Percentiles rank a stretch among this genome's conserved stretches.
Evolutionary conservation across 1,140 invertebrate genomes (phyloP).

Genomic region (Aphidius gifuensis): DNA sequence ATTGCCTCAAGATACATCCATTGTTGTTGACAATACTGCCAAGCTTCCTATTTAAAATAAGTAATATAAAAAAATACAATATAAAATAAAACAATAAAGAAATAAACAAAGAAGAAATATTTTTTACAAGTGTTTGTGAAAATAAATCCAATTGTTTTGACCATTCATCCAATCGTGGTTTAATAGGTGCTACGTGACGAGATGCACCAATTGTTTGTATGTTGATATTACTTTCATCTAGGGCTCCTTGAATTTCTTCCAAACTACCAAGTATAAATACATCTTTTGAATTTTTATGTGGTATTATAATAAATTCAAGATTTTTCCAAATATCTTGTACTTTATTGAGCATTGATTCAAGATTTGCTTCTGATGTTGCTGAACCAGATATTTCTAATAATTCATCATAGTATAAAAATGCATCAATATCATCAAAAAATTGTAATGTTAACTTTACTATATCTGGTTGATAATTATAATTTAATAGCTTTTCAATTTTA

Average conservation of each 20-base stretch:
- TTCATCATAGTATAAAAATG: conserved; percentile 69
- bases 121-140: conserved; percentile 67
- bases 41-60: conserved; percentile 66
- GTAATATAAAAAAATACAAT: conserved; percentile 17
- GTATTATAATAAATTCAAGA: conserved; percentile 72
- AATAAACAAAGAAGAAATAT: too few relatives aligned
- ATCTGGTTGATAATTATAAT: conserved; percentile 68
- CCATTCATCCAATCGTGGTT: conserved; percentile 78
- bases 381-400: conserved; percentile 79
- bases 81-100: not conserved
- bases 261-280: conserved; percentile 77
- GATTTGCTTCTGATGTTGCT: conserved; percentile 78
- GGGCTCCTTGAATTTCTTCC: conserved; percentile 76
- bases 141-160: conserved; percentile 70
- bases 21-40: conserved; percentile 77
- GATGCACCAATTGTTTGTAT: conserved; percentile 82
- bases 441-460: conserved; percentile 61
- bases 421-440: conserved; percentile 67
- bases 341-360: conserved; percentile 76
- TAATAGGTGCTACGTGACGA: conserved; percentile 78
- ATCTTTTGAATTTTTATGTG: conserved; percentile 77
- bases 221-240: conserved; percentile 84
- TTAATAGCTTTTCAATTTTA: conserved; percentile 71
- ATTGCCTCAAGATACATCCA: conserved; percentile 87
- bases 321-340: conserved; percentile 80